Base-by-base conservation (phyloP, 2,113 vertebrate species). In the Datnioides undecimradiatus region DNA sequence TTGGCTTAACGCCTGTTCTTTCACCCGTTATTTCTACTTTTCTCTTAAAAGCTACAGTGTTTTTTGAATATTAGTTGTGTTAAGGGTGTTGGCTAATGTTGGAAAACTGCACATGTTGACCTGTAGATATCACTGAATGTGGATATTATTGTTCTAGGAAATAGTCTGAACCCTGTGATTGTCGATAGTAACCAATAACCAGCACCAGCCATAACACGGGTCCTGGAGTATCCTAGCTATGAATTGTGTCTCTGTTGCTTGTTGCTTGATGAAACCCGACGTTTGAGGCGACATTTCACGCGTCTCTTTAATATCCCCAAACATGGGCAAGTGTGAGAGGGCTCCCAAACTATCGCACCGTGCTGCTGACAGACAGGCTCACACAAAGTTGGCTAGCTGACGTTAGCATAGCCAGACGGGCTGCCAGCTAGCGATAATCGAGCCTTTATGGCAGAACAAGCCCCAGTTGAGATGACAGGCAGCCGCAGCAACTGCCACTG, bases 331-430 rank as follows among this genome's bases (percentile, higher is more conserved):
- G 29, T 17, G 25, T 13, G 5, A 8, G n/a, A 12, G 34, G 8
- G 58, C 12, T 25, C 1, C 11, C 7, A 7, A 25, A 23, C 25
- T 58, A 41, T 46, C 17, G 17, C 7, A 17, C 29, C 21, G 36
- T 23, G 51, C 17, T 38, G 57, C 52, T 65, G 58, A 64, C 66
- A 64, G 70, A 57, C 59, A 3, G 59, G 46, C 58, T 60, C 58
- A 17, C 36, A 41, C 13, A 76, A 91, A 87, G 83, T 87, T 86
- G 80, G 83, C 82, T 90, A 91, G 85, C 85, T 13, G 55, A 31
- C 23, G 72, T 85, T 93, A 91, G 90, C 91, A 19, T 87, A 87
- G 84, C 84, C 21, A 48, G 23, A 69, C 59, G 51, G 77, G 48
- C 55, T 41, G 59, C 25, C 73, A 40, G 69, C 34, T 63, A 78